phyloP scores from a whole-genome alignment of 1,140 invertebrate genomes.

The Cheumatopsyche charites region DNA sequence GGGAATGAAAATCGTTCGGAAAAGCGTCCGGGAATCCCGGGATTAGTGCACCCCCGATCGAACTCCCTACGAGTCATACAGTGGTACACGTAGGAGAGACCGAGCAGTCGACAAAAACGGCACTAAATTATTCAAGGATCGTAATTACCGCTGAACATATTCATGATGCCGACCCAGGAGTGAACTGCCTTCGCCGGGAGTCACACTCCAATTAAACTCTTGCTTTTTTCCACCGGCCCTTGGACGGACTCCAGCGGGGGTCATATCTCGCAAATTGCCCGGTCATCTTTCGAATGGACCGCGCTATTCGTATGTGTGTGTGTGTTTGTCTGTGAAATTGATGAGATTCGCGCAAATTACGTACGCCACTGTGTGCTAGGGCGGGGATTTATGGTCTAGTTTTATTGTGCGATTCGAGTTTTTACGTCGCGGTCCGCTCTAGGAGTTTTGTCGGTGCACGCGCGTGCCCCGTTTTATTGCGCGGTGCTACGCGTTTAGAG shows the following conservation, averaged over 20 bases:
- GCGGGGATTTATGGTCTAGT: too few relatives aligned
- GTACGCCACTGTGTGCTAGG: neutral
- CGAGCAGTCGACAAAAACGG: slow-evolving; percentile 30
- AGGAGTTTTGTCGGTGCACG: too few relatives aligned
- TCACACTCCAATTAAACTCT: slow-evolving; percentile 30
- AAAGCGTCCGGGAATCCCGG: too few relatives aligned
- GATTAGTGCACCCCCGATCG: too few relatives aligned
- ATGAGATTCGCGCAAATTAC: slow-evolving; percentile 19
- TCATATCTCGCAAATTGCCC: slow-evolving; percentile 21
- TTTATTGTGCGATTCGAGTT: too few relatives aligned
- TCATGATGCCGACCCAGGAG: slow-evolving; percentile 29
- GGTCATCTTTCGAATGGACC: slow-evolving; percentile 11
- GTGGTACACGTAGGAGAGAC: too few relatives aligned
- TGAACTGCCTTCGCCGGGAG: slow-evolving; percentile 13
- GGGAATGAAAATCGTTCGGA: too few relatives aligned
- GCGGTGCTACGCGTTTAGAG: too few relatives aligned
- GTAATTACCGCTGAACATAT: slow-evolving; percentile 33
- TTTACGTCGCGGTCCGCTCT: too few relatives aligned
- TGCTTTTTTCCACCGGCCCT: neutral
- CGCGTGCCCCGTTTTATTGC: too few relatives aligned
- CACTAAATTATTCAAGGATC: slow-evolving; percentile 36
- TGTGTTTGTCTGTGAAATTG: slow-evolving; percentile 14
- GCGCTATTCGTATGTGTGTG: too few relatives aligned
- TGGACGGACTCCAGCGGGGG: slow-evolving; percentile 6
- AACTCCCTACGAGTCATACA: too few relatives aligned